Evolutionary conservation across 2,888 invertebrate species (phyloP).

Genomic region (Pandemis heparana): DNA sequence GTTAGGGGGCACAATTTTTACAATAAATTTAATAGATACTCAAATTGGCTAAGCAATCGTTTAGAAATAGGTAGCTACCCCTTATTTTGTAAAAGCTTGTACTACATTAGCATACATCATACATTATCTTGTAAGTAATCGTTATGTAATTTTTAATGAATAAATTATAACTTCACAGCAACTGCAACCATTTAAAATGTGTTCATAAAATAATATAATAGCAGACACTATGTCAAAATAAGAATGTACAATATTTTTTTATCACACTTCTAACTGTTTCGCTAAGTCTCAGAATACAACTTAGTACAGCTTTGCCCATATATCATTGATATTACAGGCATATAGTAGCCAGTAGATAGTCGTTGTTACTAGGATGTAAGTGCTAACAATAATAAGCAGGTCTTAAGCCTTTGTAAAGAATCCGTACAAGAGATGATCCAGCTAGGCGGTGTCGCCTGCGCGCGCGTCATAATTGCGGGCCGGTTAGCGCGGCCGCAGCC

Average conservation of each 20-base stretch:
- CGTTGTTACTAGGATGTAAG: neutral
- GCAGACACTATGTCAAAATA: neutral
- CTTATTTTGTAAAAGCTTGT: no score
- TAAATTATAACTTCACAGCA: neutral
- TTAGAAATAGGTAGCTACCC: no score
- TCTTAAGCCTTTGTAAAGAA: conserved; percentile 27
- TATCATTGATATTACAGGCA: neutral
- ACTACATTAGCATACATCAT: no score
- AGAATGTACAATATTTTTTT: neutral
- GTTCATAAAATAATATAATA: neutral
- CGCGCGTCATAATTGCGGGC: conserved; percentile 65
- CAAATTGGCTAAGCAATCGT: no score
- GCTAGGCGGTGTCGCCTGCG: conserved; percentile 28
- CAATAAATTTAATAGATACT: no score
- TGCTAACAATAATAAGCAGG: neutral
- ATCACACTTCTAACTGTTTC: neutral
- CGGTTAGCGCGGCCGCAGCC: conserved; percentile 57
- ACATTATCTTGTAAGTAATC: no score
- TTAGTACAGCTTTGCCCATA: neutral
- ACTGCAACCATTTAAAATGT: neutral
- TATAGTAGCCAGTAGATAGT: neutral
- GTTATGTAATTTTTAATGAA: no score
- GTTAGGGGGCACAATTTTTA: no score
- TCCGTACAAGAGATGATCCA: conserved; percentile 36
- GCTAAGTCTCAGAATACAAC: neutral